Base-by-base conservation (phyloP, 2,797 vertebrate genomes). In the Perodicticus potto region DNA sequence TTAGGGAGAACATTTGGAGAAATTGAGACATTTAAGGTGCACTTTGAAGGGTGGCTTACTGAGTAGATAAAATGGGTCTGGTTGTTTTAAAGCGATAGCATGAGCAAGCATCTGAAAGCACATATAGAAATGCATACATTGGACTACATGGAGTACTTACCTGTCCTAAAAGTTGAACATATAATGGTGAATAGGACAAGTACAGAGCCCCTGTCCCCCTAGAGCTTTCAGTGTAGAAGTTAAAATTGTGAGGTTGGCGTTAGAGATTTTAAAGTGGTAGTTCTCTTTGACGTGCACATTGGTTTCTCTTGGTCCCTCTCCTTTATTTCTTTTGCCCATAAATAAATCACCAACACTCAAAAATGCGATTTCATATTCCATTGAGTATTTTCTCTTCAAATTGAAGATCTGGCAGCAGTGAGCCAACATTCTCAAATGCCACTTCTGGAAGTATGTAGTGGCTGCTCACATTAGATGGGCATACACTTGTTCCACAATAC, bases 1-100 rank as follows among this genome's bases (percentile, higher is more conserved):
- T 81, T 40, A 74, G 67, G 83, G 27, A 34, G 45, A 63, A 63
- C 10, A 76, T 27, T 53, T 45, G 65, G 74, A 43, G 16, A 69
- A 86, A 49, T 59, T 45, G 67, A 77, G 85, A 74, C 23, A 45
- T 45, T 76, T 82, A n/a, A 59, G 19, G 2, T 37, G 25, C 3
- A 70, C 45, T 94, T 89, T 53, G 61, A 91, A 95, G 72, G 16
- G 73, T 91, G 55, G 6, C 67, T 93, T 77, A 72, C 4, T 16
- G 7, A n/a, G 37, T 81, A 45, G 70, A 23, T 93, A 93, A 94
- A 81, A 78, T 73, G 32, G 25, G 5, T 10, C 23, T 76, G 72
- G 49, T 80, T 96, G 40, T 92, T 77, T 91, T 53, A 45, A 91
- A 85, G 83, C 76, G 90, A 53, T 69, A 61, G 43, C 45, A n/a